A percentile compares a stretch with the other conserved stretches of the same genome.
These are phyloP conservation scores for Drosophila nigromelanica DNA, from an alignment of 1,140 invertebrate species.

Conservation along the genomic window DNA sequence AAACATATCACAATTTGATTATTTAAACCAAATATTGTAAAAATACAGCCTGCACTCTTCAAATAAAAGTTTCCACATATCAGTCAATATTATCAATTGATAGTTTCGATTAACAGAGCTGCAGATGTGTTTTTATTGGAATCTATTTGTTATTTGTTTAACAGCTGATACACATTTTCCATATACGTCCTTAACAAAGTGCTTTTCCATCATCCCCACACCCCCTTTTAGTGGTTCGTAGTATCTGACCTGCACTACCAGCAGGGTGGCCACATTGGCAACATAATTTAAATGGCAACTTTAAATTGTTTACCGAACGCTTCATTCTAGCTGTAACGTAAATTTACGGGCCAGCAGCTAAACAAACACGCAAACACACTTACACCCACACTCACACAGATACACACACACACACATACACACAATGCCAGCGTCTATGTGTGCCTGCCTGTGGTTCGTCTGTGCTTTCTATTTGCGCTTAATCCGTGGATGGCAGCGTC, in stretches of 20 bases:
- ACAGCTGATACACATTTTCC: slow-evolving; percentile 39
- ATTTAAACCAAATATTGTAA: no score
- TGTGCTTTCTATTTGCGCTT: slow-evolving; percentile 71
- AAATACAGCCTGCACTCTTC: no score
- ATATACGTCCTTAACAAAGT: background rate
- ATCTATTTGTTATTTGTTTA: slow-evolving; percentile 49
- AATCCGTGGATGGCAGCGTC: slow-evolving; percentile 58
- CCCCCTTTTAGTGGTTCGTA: no score
- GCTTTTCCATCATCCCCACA: background rate
- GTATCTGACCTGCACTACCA: slow-evolving; percentile 15
- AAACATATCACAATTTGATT: no score
- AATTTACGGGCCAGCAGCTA: slow-evolving; percentile 78
- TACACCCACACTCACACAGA: background rate
- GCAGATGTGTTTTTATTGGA: slow-evolving; percentile 11
- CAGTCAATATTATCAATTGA: no score
- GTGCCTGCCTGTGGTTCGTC: slow-evolving; percentile 37
- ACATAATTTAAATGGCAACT: slow-evolving; percentile 79
- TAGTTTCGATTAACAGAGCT: no score
- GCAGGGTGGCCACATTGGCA: slow-evolving; percentile 41
- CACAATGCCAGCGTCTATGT: slow-evolving; percentile 16
- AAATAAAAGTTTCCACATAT: no score
- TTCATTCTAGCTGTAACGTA: slow-evolving; percentile 78
- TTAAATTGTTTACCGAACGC: slow-evolving; percentile 80
- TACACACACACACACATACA: slow-evolving; percentile 14
- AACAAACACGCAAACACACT: slow-evolving; percentile 49